Evolutionary conservation across 2,888 invertebrate genomes (phyloP).

Genomic region (Nomada fabriciana): DNA sequence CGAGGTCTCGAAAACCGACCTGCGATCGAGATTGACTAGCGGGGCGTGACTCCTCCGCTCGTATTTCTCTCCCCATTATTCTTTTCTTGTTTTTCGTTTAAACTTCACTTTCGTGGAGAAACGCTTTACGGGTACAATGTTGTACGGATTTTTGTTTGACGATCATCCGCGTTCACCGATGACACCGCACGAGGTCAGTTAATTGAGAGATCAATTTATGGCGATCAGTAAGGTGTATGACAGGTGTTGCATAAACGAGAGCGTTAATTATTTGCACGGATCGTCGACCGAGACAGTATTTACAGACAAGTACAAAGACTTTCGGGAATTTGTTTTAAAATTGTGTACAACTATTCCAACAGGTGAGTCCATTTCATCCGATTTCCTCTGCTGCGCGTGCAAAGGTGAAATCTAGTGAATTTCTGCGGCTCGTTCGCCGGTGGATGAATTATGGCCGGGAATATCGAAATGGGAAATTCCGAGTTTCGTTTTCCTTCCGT

Average conservation of each 20-base stretch:
- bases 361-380: too few relatives aligned
- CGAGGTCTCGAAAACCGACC: conserved; percentile 24
- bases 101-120: background rate
- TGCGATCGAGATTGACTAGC: conserved; percentile 29
- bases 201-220: background rate
- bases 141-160: too few relatives aligned
- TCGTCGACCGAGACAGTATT: background rate
- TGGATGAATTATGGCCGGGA: too few relatives aligned
- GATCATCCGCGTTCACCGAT: too few relatives aligned
- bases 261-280: background rate
- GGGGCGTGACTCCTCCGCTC: conserved; percentile 36
- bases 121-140: background rate
- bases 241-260: conserved; percentile 1
- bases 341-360: too few relatives aligned
- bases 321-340: background rate
- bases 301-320: background rate
- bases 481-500: background rate
- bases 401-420: too few relatives aligned
- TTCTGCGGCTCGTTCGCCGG: too few relatives aligned
- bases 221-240: background rate
- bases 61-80: background rate
- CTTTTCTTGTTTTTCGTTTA: background rate
- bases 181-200: too few relatives aligned
- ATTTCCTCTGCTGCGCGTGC: too few relatives aligned
- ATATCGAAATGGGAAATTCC: too few relatives aligned